A percentile compares a stretch with the other conserved stretches of the same genome.
Conservation (phyloP, 1,140 invertebrate species). For the Kradibia gibbosae region DNA sequence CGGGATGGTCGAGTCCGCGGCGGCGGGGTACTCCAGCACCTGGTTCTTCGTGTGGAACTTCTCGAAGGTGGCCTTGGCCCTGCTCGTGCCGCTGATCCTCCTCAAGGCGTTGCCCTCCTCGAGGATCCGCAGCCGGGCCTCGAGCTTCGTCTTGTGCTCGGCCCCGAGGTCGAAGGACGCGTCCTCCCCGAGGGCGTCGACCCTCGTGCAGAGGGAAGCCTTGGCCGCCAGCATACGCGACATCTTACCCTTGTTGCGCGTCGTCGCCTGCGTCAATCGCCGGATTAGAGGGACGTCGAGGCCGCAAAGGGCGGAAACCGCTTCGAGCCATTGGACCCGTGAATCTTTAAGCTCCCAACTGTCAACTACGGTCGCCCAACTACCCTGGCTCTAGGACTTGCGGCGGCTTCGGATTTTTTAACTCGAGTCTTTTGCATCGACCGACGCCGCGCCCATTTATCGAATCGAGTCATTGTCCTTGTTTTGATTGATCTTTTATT, state of each 20-base stretch:
- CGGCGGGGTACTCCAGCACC: slow-evolving; percentile 77
- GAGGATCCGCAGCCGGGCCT: slow-evolving; percentile 81
- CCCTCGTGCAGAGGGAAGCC: slow-evolving; percentile 90
- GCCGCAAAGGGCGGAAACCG: no score
- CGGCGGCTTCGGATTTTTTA: no score
- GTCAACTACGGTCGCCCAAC: no score
- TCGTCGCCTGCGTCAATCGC: slow-evolving; percentile 21
- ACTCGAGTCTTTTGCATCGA: no score
- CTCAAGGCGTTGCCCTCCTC: slow-evolving; percentile 90
- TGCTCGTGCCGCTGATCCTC: slow-evolving; percentile 89
- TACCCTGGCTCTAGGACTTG: no score
- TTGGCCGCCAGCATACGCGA: slow-evolving; percentile 98
- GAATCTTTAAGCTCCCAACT: no score
- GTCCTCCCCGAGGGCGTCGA: slow-evolving; percentile 97
- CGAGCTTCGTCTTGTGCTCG: slow-evolving; percentile 90
- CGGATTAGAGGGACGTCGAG: background rate
- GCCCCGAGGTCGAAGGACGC: slow-evolving; percentile 85
- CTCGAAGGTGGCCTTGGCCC: slow-evolving; percentile 89
- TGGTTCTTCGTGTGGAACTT: slow-evolving; percentile 91
- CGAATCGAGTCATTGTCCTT: no score
- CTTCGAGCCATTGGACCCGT: no score
- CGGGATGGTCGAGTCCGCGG: slow-evolving; percentile 77
- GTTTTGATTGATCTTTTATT: no score
- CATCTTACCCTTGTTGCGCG: slow-evolving; percentile 91
- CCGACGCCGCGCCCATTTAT: no score